Conservation (phyloP, 2,113 vertebrate species). For the Helogale parvula region DNA sequence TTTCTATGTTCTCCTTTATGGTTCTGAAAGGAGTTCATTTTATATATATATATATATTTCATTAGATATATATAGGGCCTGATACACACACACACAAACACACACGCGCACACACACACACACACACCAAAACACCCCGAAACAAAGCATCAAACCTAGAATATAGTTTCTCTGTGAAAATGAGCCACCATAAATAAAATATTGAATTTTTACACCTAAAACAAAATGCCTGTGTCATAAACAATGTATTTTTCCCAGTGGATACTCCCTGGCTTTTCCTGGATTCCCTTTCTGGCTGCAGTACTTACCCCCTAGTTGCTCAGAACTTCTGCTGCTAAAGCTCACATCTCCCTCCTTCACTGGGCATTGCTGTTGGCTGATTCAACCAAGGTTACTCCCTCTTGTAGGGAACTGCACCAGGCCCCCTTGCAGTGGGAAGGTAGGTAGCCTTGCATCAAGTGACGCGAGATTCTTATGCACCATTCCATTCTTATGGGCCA, state of each 20-base stretch:
- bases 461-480: background rate
- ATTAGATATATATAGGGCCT: background rate
- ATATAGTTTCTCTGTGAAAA: background rate
- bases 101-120: background rate
- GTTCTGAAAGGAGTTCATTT: slow-evolving; percentile 17
- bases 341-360: background rate
- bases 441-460: background rate
- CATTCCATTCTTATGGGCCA: background rate
- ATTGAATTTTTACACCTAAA: background rate
- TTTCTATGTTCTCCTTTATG: background rate
- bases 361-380: background rate
- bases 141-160: background rate
- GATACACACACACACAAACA: background rate
- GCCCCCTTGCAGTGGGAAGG: too few relatives aligned
- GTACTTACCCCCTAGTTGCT: background rate
- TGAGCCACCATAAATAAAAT: background rate
- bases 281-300: background rate
- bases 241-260: background rate
- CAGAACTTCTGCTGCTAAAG: background rate
- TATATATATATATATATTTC: background rate
- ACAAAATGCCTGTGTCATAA: background rate
- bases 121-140: background rate
- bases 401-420: background rate
- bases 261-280: background rate
- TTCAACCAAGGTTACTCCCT: background rate